Conservation (phyloP, 2,797 vertebrate genomes). For the Arnoldichthys spilopterus region DNA sequence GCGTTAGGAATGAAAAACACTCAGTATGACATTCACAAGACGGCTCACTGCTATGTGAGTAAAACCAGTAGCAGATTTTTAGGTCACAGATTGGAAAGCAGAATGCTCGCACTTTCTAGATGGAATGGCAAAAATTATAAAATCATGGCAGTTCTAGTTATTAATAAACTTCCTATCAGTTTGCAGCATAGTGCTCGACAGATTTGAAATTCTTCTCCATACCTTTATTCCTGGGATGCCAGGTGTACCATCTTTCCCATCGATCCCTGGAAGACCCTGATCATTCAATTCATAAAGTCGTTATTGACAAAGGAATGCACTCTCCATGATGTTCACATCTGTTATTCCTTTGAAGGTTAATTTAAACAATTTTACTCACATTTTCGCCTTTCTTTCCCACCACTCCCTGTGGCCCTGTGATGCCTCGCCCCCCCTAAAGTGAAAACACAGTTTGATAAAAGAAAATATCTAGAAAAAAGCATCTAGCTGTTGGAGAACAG, state of each 20-base stretch:
- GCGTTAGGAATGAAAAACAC: no score
- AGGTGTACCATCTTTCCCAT: conserved; percentile 94
- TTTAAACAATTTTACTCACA: conserved; percentile 75
- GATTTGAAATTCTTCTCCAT: conserved; percentile 25
- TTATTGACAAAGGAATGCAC: not conserved
- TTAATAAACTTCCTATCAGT: no score
- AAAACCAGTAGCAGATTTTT: no score
- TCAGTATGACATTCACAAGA: no score
- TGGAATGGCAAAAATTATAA: no score
- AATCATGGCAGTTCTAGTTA: no score
- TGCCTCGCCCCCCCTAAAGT: conserved; percentile 85
- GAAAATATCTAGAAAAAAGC: not conserved
- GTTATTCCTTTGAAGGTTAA: not conserved
- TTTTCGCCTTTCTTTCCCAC: conserved; percentile 92
- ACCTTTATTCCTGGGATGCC: conserved; percentile 94
- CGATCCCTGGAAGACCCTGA: conserved; percentile 93
- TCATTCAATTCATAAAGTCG: conserved; percentile 28
- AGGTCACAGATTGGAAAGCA: no score
- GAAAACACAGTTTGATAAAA: not conserved
- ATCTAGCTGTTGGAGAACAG: not conserved
- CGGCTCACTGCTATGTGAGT: no score
- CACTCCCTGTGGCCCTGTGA: conserved; percentile 87
- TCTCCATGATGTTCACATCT: conserved; percentile 49
- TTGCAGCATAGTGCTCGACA: conserved; percentile 20
- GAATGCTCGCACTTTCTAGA: no score